Evolutionary conservation across 2,888 invertebrate genomes (phyloP).

Genomic region (Apamea epomidion): DNA sequence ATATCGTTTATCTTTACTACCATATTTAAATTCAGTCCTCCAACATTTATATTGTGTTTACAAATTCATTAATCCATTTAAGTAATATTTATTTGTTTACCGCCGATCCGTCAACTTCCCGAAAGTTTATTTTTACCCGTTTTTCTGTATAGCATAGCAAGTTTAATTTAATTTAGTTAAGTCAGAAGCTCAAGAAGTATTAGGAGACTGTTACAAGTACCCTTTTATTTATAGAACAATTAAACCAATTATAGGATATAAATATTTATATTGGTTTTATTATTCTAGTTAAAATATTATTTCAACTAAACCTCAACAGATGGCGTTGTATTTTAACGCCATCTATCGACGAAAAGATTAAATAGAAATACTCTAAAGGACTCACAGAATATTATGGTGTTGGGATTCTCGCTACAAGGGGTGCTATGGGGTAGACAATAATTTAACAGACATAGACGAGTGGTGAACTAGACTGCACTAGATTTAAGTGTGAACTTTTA

Average conservation of each 20-base stretch:
- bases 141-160: conserved; percentile 48
- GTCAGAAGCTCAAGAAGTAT: conserved; percentile 39
- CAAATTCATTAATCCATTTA: conserved; percentile 46
- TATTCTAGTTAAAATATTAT: conserved; percentile 37
- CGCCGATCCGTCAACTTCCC: conserved; percentile 72
- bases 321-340: conserved; percentile 43
- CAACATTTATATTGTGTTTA: conserved; percentile 51
- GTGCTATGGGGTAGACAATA: conserved; percentile 57
- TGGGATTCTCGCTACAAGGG: conserved; percentile 50
- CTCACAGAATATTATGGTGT: conserved; percentile 14
- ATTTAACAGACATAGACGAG: conserved; percentile 35
- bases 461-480: conserved; percentile 31
- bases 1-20: conserved; percentile 52
- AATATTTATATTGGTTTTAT: conserved; percentile 42
- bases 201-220: conserved; percentile 33
- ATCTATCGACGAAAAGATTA: conserved; percentile 51
- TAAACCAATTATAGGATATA: conserved; percentile 29
- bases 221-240: conserved; percentile 34
- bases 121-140: conserved; percentile 41
- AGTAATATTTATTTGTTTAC: conserved; percentile 45
- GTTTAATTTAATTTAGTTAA: conserved; percentile 24
- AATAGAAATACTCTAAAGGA: conserved; percentile 38
- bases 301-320: conserved; percentile 46
- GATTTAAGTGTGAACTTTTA: conserved; percentile 6
- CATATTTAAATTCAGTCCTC: conserved; percentile 65